Percentiles rank a stretch among this genome's conserved stretches.
Conservation (phyloP, 2,888 invertebrate species). For the Aethes cnicana region DNA sequence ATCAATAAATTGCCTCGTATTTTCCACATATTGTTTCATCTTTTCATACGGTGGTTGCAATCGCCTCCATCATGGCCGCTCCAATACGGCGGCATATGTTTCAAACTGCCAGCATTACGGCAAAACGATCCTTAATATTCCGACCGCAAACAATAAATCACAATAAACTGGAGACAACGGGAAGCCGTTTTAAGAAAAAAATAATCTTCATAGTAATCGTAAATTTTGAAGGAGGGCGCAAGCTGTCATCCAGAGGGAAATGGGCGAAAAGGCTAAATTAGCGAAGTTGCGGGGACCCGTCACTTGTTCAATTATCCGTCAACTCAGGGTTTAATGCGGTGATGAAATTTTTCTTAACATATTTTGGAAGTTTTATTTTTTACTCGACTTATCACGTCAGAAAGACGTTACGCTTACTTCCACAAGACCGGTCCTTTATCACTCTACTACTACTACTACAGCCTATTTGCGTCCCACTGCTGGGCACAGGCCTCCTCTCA, state of each 20-base stretch:
- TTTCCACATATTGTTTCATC: background rate
- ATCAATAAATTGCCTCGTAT: no score
- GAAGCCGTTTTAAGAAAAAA: constrained; percentile 15
- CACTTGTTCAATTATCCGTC: constrained; percentile 49
- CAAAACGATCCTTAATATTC: constrained; percentile 23
- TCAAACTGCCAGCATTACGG: constrained; percentile 5
- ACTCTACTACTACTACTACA: no score
- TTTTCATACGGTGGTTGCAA: constrained; percentile 7
- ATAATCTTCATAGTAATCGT: constrained; percentile 9
- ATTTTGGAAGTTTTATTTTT: no score
- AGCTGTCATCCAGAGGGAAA: constrained; percentile 26
- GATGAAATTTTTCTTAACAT: no score
- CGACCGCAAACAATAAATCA: constrained; percentile 9
- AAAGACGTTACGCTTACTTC: no score
- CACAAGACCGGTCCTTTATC: no score
- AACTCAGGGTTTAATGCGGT: no score
- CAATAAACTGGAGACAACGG: constrained; percentile 10
- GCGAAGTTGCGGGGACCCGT: constrained; percentile 40
- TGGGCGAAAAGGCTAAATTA: constrained; percentile 43
- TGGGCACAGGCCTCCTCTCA: no score
- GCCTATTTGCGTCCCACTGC: no score
- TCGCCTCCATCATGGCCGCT: background rate
- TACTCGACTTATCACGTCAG: no score
- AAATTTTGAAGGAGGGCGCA: constrained; percentile 11
- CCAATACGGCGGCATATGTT: constrained; percentile 8